Conservation (phyloP, 2,113 vertebrate species). For the Chamaetylas fuelleborni region DNA sequence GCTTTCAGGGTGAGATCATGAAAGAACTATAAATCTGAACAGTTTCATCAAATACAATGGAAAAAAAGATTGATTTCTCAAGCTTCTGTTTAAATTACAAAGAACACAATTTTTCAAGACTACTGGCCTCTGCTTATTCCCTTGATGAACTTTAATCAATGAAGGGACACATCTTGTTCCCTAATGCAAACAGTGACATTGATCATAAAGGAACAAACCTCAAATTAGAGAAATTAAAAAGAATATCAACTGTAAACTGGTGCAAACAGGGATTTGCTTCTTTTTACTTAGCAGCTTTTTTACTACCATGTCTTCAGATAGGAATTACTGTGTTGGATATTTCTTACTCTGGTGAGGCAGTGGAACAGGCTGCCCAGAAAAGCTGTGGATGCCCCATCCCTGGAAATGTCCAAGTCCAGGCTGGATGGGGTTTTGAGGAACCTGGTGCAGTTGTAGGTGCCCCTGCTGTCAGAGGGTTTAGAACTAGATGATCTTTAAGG, state of each 20-base stretch:
- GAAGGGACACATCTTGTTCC: neutral
- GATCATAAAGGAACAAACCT: neutral
- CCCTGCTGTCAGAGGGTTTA: neutral
- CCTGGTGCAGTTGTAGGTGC: neutral
- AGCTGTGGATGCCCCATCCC: neutral
- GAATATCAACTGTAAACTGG: fast-evolving
- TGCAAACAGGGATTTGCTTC: neutral
- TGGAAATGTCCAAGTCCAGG: neutral
- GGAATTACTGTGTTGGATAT: neutral
- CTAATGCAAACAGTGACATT: neutral
- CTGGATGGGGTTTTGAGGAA: neutral
- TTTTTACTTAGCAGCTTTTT: neutral
- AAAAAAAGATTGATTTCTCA: neutral
- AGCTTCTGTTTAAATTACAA: neutral
- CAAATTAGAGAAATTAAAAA: neutral
- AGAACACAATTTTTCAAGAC: neutral
- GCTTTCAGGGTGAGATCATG: neutral
- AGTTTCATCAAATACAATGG: neutral
- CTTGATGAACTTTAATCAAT: neutral
- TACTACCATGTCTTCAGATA: neutral
- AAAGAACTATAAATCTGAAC: neutral
- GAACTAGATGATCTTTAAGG: neutral
- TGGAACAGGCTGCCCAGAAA: neutral
- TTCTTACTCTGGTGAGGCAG: neutral
- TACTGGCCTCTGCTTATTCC: neutral